These are phyloP conservation scores for Panagrolaimus sp. DNA, from an alignment of 1,140 invertebrate genomes.

Conservation along the genomic window DNA sequence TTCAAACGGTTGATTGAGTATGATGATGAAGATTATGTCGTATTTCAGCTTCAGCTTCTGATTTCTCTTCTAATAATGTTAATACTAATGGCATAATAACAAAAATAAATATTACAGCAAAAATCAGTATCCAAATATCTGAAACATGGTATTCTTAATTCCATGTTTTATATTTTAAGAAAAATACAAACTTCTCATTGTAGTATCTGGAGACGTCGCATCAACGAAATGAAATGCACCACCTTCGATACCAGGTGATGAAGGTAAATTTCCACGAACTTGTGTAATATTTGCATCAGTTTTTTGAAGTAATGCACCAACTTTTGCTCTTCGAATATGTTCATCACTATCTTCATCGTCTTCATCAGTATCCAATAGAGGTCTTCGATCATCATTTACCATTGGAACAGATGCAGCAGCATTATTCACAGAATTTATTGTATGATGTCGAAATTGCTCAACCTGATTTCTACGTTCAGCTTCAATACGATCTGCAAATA, in stretches of 20 bases:
- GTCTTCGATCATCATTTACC: neutral
- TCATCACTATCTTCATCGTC: slow-evolving; percentile 5
- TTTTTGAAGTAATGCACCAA: slow-evolving; percentile 28
- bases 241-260: slow-evolving; percentile 26
- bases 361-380: neutral
- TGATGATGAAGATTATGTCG: neutral
- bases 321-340: neutral
- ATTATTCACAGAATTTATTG: too few species aligned
- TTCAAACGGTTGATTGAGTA: too few species aligned
- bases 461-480: neutral
- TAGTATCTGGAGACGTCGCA: slow-evolving; percentile 30
- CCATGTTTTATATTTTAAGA: too few species aligned
- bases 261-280: slow-evolving; percentile 31
- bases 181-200: slow-evolving; percentile 14
- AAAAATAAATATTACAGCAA: slow-evolving; percentile 28
- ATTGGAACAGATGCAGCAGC: neutral
- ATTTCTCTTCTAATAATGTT: slow-evolving; percentile 31
- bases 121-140: slow-evolving; percentile 31
- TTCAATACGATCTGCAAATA: slow-evolving; percentile 2
- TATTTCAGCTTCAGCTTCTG: slow-evolving; percentile 24
- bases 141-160: too few species aligned
- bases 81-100: slow-evolving; percentile 28
- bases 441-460: neutral
- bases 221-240: slow-evolving; percentile 36
- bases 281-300: slow-evolving; percentile 30